Conservation (phyloP, 2,113 vertebrate genomes). For the Zeus faber region DNA sequence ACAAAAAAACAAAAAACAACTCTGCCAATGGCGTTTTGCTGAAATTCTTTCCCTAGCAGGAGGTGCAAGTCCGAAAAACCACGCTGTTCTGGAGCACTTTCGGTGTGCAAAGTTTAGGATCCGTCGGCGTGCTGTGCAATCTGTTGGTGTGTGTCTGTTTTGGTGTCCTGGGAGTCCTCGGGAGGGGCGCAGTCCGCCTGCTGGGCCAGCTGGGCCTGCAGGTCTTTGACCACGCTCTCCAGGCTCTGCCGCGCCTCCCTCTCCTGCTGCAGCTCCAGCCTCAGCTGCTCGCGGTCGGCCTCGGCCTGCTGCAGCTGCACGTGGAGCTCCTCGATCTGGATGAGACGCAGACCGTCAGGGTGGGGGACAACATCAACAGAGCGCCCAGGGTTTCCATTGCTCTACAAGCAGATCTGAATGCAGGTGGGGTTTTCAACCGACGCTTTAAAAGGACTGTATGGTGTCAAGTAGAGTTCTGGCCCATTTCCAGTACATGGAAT, state of each 20-base stretch:
- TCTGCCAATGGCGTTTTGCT: conserved; percentile 11
- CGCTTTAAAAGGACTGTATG: not conserved
- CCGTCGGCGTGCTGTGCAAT: conserved; percentile 44
- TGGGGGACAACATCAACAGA: no score
- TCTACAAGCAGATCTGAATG: not conserved
- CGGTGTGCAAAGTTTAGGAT: no score
- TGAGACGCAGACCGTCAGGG: not conserved
- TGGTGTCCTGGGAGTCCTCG: conserved; percentile 33
- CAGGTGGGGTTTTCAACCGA: not conserved
- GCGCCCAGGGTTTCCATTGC: no score
- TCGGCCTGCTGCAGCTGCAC: conserved; percentile 92
- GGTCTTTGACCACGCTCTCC: conserved; percentile 90
- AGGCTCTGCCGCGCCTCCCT: conserved; percentile 89
- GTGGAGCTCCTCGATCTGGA: conserved; percentile 91
- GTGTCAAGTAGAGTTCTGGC: not conserved
- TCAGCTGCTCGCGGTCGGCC: conserved; percentile 89
- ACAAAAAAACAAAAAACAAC: no score
- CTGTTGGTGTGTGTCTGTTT: conserved; percentile 55
- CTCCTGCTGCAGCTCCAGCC: conserved; percentile 87
- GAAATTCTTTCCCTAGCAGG: no score
- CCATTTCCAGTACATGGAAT: not conserved
- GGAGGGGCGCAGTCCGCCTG: conserved; percentile 50
- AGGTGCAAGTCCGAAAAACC: no score
- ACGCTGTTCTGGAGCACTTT: no score
- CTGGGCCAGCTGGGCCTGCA: conserved; percentile 91